phyloP scores from a whole-genome alignment of 2,113 vertebrate species.

The Charina bottae region DNA sequence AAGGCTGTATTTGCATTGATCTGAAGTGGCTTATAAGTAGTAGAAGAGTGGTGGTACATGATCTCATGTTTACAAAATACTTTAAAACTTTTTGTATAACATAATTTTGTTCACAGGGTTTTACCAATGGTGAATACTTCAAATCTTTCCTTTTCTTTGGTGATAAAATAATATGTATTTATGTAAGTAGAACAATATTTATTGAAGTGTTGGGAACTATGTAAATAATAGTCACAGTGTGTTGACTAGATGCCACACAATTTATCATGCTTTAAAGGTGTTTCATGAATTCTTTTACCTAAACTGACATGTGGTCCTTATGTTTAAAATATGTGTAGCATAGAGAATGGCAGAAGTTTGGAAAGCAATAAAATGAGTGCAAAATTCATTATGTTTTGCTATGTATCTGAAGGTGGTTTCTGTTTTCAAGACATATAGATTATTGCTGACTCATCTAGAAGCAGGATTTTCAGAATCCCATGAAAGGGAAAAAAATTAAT shows the following conservation, averaged over 20 bases:
- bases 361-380: neutral
- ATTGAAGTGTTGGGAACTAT: slow-evolving; percentile 14
- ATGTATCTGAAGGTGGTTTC: slow-evolving; percentile 3
- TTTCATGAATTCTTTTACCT: slow-evolving; percentile 7
- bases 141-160: slow-evolving; percentile 52
- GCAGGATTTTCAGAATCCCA: neutral
- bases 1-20: neutral
- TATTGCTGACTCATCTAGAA: neutral
- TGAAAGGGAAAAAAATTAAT: neutral
- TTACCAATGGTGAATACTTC: slow-evolving; percentile 29
- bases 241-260: slow-evolving; percentile 40
- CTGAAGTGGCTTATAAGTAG: slow-evolving; percentile 43
- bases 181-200: slow-evolving; percentile 49
- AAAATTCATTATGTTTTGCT: slow-evolving; percentile 1
- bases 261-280: slow-evolving; percentile 36
- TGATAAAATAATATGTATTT: slow-evolving; percentile 33
- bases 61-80: slow-evolving; percentile 32
- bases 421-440: slow-evolving; percentile 4
- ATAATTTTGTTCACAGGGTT: slow-evolving; percentile 55
- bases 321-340: neutral
- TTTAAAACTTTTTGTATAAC: slow-evolving; percentile 11
- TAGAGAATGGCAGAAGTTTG: neutral
- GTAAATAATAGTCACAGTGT: slow-evolving; percentile 41
- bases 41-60: neutral
- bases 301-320: neutral